phyloP scores from a whole-genome alignment of 2,113 vertebrate species.

The Leptobrachium ailaonicum region DNA sequence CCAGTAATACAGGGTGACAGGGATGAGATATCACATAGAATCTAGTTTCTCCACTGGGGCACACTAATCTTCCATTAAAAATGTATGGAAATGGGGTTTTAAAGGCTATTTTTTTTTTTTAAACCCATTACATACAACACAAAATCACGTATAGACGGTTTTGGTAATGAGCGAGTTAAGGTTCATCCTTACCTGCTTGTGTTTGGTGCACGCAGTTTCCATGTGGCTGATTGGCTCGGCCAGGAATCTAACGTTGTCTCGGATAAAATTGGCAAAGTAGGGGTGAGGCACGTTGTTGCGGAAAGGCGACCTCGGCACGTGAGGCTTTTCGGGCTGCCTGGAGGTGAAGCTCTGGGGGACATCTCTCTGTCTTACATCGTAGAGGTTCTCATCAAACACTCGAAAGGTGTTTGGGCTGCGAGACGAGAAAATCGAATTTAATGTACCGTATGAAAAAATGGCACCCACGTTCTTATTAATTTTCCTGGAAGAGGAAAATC shows the following conservation, averaged over 20 bases:
- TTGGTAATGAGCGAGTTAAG: no score
- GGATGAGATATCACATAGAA: no score
- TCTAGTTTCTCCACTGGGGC: no score
- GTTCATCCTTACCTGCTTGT: slow-evolving; percentile 54
- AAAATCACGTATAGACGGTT: no score
- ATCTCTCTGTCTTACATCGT: slow-evolving; percentile 51
- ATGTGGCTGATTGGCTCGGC: slow-evolving; percentile 61
- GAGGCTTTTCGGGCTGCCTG: background rate
- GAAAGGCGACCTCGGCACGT: background rate
- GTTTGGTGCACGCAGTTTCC: slow-evolving; percentile 51
- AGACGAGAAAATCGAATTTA: slow-evolving; percentile 22
- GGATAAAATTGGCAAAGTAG: slow-evolving; percentile 61
- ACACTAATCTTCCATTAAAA: no score
- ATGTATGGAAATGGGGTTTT: no score
- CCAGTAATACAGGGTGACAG: no score
- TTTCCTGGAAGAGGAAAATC: no score
- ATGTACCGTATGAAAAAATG: no score
- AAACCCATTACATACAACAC: no score
- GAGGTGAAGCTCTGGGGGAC: background rate
- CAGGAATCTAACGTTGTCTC: slow-evolving; percentile 59
- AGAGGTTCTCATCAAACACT: slow-evolving; percentile 58
- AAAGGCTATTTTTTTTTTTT: no score
- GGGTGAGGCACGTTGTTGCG: slow-evolving; percentile 56
- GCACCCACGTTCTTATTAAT: no score
- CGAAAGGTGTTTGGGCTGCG: slow-evolving; percentile 60